Evolutionary conservation across 30 jellyfish, hydroid and myxozoan genomes (phyloP), one percentile per base, ranked within the genome.

Genomic region (Pseudorhiza aurosa): DNA sequence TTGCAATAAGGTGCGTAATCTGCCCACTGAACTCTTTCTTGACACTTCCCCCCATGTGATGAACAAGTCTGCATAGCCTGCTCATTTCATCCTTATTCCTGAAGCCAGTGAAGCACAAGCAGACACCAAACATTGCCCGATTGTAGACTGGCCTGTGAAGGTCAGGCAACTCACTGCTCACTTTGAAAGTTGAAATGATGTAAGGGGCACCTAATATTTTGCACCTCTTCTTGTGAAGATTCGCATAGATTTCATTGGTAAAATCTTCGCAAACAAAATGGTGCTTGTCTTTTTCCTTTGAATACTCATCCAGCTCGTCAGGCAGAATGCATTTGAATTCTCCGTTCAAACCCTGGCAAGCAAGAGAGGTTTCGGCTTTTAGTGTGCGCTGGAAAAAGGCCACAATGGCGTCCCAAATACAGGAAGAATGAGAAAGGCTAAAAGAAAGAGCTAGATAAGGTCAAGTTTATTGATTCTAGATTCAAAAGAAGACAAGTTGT

Each of bases 31-130:
- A 82, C 22, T 94, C 99, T 69, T 68, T 87, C 85, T 97, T 95
- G 64, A 94, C 93, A 77, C 99, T 94, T 27, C 97, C 99, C 2
- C 99, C 99, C 99, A 94, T 87, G 78, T 77, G 87, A 47, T 87
- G 99, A 4, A 88, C 99, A 26, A 94, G 85, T 55, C 91, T 87
- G 59, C 97, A 96, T 36, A 94, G 89, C 42, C 95, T 47, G 47
- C 85, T 87, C 60, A 94, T 80, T 31, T 94, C 97, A 9, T 95
- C 95, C 50, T 94, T 94, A 26, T 75, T 70, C 22, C 97, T 85
- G 85, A 94, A 94, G 18, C 99, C 99, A 57, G 99, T 94, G 72
- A 94, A 94, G 59, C 99, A 94, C 24, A 94, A 77, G 26, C 95
- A 97, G 37, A 94, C 99, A 33, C 99, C 99, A 44, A 73, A 62